A percentile compares a stretch with the other conserved stretches of the same genome.
Evolutionary conservation across 2,113 vertebrate genomes (phyloP).

Genomic region (Holacanthus passer): DNA sequence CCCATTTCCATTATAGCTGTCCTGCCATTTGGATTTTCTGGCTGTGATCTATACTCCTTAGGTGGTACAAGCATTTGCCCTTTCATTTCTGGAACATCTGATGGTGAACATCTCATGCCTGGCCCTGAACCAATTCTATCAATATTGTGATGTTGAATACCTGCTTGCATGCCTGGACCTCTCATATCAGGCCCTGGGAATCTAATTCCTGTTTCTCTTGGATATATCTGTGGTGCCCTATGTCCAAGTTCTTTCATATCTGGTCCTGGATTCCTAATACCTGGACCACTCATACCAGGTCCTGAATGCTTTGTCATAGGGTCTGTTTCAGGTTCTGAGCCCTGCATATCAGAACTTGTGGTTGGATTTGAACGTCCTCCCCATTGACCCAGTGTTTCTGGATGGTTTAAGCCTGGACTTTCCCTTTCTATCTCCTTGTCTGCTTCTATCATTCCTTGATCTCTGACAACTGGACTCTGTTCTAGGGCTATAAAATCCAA

Average conservation of each 20-base stretch:
- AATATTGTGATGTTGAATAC: conserved; percentile 4
- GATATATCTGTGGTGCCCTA: not conserved
- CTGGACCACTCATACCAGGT: not conserved
- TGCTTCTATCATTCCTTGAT: conserved; percentile 1
- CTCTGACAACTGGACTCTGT: conserved; percentile 10
- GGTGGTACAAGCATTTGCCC: conserved; percentile 15
- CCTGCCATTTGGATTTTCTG: conserved; percentile 5
- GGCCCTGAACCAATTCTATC: conserved; percentile 7
- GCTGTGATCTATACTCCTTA: not conserved
- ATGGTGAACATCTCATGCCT: not conserved
- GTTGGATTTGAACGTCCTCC: conserved; percentile 7
- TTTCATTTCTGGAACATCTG: not conserved
- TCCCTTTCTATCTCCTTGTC: conserved; percentile 10
- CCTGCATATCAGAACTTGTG: not conserved
- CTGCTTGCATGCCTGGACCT: conserved; percentile 7
- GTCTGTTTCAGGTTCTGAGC: conserved; percentile 3
- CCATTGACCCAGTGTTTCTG: conserved; percentile 13
- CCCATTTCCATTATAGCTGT: conserved; percentile 23
- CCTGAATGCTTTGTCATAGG: not conserved
- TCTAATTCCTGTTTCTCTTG: conserved; percentile 9
- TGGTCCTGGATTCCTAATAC: not conserved
- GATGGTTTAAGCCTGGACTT: not conserved
- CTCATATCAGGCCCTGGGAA: conserved; percentile 9
- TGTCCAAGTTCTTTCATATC: conserved; percentile 15
- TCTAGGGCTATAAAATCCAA: conserved; percentile 2